phyloP scores from a whole-genome alignment of 2,797 vertebrate species.

The Squalus acanthias region DNA sequence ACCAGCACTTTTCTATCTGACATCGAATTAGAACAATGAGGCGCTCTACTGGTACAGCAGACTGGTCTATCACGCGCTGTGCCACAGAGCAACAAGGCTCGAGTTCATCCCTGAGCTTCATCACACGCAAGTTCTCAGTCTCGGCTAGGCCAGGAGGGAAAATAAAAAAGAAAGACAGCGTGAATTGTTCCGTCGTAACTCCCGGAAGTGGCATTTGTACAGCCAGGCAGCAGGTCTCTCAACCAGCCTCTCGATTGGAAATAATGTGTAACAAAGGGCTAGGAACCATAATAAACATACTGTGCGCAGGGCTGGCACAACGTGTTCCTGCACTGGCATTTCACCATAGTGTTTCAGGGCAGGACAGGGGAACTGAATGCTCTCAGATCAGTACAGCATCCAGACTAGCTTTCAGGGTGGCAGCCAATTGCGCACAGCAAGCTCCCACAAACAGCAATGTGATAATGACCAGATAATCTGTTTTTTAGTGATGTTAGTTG shows the following conservation, averaged over 20 bases:
- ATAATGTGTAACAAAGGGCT: neutral
- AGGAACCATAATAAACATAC: neutral
- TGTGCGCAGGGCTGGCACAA: neutral
- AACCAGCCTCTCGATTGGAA: neutral
- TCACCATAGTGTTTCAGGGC: neutral
- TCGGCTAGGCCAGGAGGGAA: neutral
- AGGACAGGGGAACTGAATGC: neutral
- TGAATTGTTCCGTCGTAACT: neutral
- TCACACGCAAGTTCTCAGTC: neutral
- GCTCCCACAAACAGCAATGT: neutral
- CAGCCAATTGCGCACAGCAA: neutral
- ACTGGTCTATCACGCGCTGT: neutral
- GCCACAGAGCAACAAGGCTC: neutral
- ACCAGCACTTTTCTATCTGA: neutral
- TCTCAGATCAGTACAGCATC: neutral
- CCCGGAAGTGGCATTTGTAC: neutral
- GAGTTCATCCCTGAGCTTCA: neutral
- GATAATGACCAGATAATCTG: neutral
- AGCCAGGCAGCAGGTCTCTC: neutral
- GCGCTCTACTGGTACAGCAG: neutral
- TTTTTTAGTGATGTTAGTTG: neutral
- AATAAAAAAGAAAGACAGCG: neutral
- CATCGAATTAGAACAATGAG: neutral
- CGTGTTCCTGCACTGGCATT: neutral
- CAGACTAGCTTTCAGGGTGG: too few relatives aligned